Conservation (phyloP, 1,140 invertebrate species). For the Sycobia sp. region DNA sequence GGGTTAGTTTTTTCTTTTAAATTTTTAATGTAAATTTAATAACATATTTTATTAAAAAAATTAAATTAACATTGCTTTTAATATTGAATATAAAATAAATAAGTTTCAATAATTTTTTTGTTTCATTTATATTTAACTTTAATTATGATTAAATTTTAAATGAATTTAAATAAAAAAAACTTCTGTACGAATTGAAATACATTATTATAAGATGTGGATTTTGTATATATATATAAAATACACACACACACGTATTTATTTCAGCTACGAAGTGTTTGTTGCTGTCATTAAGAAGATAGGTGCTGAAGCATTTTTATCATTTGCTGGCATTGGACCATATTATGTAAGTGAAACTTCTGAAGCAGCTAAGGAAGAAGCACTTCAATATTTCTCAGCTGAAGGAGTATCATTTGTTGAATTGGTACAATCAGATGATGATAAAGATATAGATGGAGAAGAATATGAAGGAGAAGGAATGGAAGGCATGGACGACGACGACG, state of each 20-base stretch:
- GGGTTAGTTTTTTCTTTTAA: slow-evolving; percentile 45
- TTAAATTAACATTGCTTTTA: no score
- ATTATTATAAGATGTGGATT: no score
- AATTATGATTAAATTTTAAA: no score
- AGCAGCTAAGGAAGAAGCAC: slow-evolving; percentile 53
- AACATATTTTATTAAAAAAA: not conserved
- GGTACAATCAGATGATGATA: slow-evolving; percentile 29
- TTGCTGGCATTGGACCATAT: slow-evolving; percentile 60
- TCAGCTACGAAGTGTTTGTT: slow-evolving; percentile 55
- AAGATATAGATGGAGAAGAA: slow-evolving; percentile 35
- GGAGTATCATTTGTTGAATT: no score
- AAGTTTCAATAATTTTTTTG: no score
- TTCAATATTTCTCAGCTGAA: slow-evolving; percentile 51
- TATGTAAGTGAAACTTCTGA: slow-evolving; percentile 58
- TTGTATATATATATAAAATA: not conserved
- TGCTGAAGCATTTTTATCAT: slow-evolving; percentile 55
- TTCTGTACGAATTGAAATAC: no score
- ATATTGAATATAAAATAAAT: no score
- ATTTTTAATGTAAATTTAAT: not conserved
- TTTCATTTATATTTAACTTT: no score
- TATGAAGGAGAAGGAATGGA: slow-evolving; percentile 21
- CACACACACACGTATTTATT: no score
- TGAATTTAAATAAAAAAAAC: no score
- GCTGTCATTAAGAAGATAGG: slow-evolving; percentile 55
- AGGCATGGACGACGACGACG: no score